Conservation (phyloP, 2,797 vertebrate genomes). For the Dendrocincla tyrannina region DNA sequence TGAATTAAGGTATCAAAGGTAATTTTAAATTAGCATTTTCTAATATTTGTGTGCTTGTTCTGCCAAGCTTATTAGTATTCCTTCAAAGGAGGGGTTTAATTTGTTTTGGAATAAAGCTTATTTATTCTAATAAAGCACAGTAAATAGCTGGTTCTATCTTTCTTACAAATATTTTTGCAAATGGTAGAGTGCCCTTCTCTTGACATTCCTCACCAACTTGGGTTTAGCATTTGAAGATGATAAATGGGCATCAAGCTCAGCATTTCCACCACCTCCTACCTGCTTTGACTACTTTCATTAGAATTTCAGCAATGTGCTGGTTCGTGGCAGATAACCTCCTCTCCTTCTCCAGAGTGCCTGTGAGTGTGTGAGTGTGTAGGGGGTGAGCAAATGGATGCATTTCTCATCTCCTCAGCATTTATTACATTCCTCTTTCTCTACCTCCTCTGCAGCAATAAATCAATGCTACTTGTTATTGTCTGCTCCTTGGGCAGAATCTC, state of each 20-base stretch:
- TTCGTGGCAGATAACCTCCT: constrained; percentile 26
- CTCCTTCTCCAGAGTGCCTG: background rate
- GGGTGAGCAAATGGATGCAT: background rate
- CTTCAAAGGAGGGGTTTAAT: background rate
- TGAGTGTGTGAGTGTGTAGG: background rate
- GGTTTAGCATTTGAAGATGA: constrained; percentile 57
- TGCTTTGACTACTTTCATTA: constrained; percentile 56
- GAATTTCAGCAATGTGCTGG: constrained; percentile 49
- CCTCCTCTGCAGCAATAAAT: constrained; percentile 56
- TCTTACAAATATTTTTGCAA: constrained; percentile 40
- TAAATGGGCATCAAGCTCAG: constrained; percentile 58
- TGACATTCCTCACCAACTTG: constrained; percentile 33
- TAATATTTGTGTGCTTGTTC: background rate
- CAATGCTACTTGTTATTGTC: constrained; percentile 19
- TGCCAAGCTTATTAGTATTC: background rate
- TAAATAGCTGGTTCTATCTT: background rate
- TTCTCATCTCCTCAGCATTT: constrained; percentile 56
- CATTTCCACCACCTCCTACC: constrained; percentile 67
- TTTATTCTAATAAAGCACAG: background rate
- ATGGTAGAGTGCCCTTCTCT: constrained; percentile 49
- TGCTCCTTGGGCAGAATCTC: background rate
- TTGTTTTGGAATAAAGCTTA: background rate
- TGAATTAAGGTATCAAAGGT: background rate
- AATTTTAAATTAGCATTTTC: constrained; percentile 5
- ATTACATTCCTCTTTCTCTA: constrained; percentile 53